Conservation (phyloP, 2,888 invertebrate genomes). For the Leucophora obtusa region DNA sequence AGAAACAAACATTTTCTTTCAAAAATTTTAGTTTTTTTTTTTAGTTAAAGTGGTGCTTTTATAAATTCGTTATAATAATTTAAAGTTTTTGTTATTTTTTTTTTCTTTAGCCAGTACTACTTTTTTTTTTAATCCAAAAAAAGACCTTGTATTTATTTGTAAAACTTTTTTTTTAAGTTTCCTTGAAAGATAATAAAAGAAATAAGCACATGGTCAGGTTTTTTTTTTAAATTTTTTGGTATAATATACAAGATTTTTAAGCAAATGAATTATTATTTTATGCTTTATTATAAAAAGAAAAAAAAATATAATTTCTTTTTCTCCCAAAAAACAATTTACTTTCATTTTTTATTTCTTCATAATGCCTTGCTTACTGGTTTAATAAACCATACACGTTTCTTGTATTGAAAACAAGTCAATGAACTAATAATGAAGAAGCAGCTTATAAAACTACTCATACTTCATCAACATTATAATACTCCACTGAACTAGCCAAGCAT, state of each 20-base stretch:
- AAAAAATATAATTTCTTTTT: not conserved
- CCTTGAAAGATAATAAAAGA: slow-evolving; percentile 78
- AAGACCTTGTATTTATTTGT: slow-evolving; percentile 55
- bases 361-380: not conserved
- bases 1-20: too few relatives aligned
- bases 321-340: slow-evolving; percentile 12
- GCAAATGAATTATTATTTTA: not conserved
- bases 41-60: not conserved
- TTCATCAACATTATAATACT: not conserved
- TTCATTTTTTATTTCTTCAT: slow-evolving; percentile 53
- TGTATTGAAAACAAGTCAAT: slow-evolving; percentile 24
- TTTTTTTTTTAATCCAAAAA: slow-evolving; percentile 27
- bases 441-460: not conserved
- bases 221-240: slow-evolving; percentile 67
- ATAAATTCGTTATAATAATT: not conserved
- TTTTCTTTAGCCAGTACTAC: slow-evolving; percentile 17
- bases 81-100: slow-evolving; percentile 1
- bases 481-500: slow-evolving; percentile 10
- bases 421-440: slow-evolving; percentile 20
- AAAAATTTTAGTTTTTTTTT: not conserved
- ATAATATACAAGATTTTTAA: slow-evolving; percentile 17
- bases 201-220: slow-evolving; percentile 76
- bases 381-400: not conserved
- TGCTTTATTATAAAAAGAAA: slow-evolving; percentile 24
- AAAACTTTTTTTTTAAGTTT: slow-evolving; percentile 68